Evolutionary conservation across 2,113 vertebrate species (phyloP), one percentile per base, ranked within the genome.

Genomic region (Corythoichthys intestinalis): DNA sequence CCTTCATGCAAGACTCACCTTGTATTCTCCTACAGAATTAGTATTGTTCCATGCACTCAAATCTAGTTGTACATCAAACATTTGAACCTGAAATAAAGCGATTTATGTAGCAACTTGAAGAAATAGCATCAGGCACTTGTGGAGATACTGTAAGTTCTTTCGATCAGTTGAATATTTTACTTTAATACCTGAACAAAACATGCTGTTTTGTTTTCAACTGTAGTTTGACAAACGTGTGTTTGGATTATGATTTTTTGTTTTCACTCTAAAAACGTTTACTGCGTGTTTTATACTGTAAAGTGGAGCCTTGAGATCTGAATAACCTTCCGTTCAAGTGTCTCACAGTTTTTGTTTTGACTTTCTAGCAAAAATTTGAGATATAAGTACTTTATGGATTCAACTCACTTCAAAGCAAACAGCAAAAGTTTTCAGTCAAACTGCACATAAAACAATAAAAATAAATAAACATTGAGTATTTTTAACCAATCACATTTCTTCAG

Each of bases 1-100:
- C 80, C 54, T 78, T 73, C 58, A 73, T 67, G 67, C 60, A 49
- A 66, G 38, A 66, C 12, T 79, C 54, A 38, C 70, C 69, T 81
- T 82, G 71, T 59, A 3, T 64, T 65, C 5, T 64, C 35, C 57
- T 66, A 14, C 52, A 10, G 72, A 57, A 66, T 48, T 56, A 60
- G 28, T 44, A 37, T 35, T 56, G 14, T 46, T 39, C 58, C 38
- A 66, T 34, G 46, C 12, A 69, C 20, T 63, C 10, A 41, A 64
- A 58, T 28, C 1, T 46, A 20, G 37, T 67, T 35, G 37, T 61
- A 7, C 39, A 6, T 50, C 46, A 35, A 57, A 70, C 48, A 63
- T 14, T 14, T 61, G 37, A 62, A 52, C 8, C 11, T 38, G 49
- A 65, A 76, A 54, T 17, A 72, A 56, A 65, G 15, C 56, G 0